phyloP scores from a whole-genome alignment of 2,113 vertebrate genomes.

The Peromyscus polionotus region DNA sequence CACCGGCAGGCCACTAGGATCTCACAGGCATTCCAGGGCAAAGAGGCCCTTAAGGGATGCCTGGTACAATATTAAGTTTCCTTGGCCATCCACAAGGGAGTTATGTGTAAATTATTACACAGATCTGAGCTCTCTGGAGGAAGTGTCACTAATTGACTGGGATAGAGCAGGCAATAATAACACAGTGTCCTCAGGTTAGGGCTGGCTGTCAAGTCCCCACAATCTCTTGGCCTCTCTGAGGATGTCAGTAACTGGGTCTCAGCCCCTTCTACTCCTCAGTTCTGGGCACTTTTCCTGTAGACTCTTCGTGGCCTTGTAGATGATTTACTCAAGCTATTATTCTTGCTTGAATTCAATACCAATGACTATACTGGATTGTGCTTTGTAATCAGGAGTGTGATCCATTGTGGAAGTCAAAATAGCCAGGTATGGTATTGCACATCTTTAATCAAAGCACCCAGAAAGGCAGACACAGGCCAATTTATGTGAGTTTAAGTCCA shows the following conservation, averaged over 20 bases:
- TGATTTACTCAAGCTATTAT: background rate
- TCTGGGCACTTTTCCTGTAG: background rate
- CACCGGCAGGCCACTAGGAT: background rate
- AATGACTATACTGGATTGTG: background rate
- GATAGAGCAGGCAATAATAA: background rate
- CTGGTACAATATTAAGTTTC: background rate
- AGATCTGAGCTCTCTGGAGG: background rate
- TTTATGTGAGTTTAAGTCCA: background rate
- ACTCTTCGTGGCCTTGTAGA: background rate
- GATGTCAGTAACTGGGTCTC: background rate
- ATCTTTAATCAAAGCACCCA: background rate
- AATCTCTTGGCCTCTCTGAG: background rate
- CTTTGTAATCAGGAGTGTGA: background rate
- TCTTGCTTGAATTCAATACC: background rate
- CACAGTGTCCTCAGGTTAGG: background rate
- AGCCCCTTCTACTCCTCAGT: background rate
- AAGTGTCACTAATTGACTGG: background rate
- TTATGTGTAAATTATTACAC: background rate
- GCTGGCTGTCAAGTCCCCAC: background rate
- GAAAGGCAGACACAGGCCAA: background rate
- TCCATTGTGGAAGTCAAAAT: background rate
- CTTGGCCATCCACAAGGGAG: background rate
- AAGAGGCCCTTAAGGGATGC: background rate
- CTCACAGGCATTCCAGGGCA: background rate
- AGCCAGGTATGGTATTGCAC: background rate